Evolutionary conservation across 2,888 invertebrate species (phyloP), one percentile per base, ranked within the genome.

Genomic region (Parnassius apollo): DNA sequence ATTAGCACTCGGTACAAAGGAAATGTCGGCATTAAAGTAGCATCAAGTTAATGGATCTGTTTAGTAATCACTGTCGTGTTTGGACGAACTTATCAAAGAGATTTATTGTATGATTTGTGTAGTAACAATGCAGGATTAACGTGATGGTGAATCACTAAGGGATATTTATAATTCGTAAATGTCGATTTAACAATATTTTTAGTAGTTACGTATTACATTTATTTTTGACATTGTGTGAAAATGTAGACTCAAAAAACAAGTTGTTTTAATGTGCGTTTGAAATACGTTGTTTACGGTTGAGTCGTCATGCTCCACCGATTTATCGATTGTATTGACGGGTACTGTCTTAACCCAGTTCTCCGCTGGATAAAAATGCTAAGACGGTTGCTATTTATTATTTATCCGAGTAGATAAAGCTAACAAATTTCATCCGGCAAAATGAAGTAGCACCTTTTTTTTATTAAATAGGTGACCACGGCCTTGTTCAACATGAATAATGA

Each of bases 311-410:
- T 13, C 18, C 25, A 25, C 52, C 48, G 59, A 52, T 18, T 12
- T 57, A 59, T 59, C 59, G 64, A 59, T 63, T 51, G 59, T 63
- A 18, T 64, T 64, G 59, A 52, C 57, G 52, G 64, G 52, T 42
- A 51, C 52, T 52, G 51, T 56, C 51, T 63, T 59, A 42, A 46
- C 46, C 46, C 49, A 63, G 54, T 55, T 56, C 25, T 48, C 35
- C 46, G 64, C 25, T 48, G 56, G 59, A 64, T 64, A 52, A 64
- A 59, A 64, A 59, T 52, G 59, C 59, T 56, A 52, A 42, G 10
- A 25, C 25, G 54, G 42, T 42, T 42, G 35, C 49, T 48, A 59
- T 63, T 59, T 57, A 57, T 59, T 56, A 48, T 25, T 52, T 64
- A 45, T 9, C 12, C 12, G 42, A 44, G 56, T 55, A 46, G 45